Evolutionary conservation across 1,140 invertebrate species (phyloP), one percentile per base, ranked within the genome.

Genomic region (Drosophila bocqueti): DNA sequence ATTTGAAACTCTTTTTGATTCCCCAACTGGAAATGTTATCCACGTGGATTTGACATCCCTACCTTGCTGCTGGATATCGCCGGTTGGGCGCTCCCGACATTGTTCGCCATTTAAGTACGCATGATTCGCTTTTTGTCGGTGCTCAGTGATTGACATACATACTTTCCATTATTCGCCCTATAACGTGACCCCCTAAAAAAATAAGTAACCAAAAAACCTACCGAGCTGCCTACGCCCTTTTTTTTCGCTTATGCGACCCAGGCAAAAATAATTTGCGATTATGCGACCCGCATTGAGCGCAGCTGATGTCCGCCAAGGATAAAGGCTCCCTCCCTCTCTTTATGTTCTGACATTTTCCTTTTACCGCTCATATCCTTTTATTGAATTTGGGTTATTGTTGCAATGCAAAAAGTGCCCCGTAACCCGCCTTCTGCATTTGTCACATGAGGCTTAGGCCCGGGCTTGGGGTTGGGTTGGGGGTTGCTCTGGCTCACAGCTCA

Each of bases 351-450:
- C 71, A 49, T 83, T 78, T 67, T 77, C 62, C 74, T 63, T 67
- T 61, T 52, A 47, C 60, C 65, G 66, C 78, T 77, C 58, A 76
- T 82, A 84, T 81, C 63, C 83, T 73, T 81, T 82, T 79, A 90
- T 90, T 83, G 72, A 80, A 90, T 83, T 86, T 68, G 54, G 68
- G 63, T 83, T 83, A 86, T 86, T 90, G 82, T 91, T 90, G 82
- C 86, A 85, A 74, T 81, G 67, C 64, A 52, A 69, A 52, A 61
- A 43, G 43, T 42, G 40, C 54, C 34, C 47, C 13, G 61, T 55
- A 63, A n/a, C 62, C 50, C 61, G 63, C 65, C 63, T 82, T 81
- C 75, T 67, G 79, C 66, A 86, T 86, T 78, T 83, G 83, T 80
- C 80, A 82, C 71, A 67, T 49, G 47, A 31, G 76, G 69, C 38